Base-by-base conservation (phyloP, 2,888 invertebrate species). In the Myopa tessellatipennis region DNA sequence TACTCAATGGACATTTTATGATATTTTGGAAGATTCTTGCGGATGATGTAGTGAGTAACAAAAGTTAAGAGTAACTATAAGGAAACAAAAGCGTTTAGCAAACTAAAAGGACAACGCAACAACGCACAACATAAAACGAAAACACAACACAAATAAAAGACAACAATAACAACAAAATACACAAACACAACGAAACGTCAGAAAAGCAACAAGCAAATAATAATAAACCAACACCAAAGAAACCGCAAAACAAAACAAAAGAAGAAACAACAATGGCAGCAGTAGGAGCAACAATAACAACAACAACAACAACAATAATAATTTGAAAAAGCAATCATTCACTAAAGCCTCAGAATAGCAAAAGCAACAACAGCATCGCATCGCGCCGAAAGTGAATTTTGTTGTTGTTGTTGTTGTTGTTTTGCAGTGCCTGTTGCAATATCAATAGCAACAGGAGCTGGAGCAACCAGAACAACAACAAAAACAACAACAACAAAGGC, bases 351-450 rank as follows among this genome's bases (percentile, higher is more conserved):
- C 45, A 26, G 34, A 55, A 14, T 52, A 52, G n/a, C 61, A 40
- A n/a, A 61, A 61, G 10, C 65, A 50, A 63, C 45, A 74, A 26
- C 72, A 77, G 55, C 74, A 76, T 65, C 73, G 26, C 75, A 68
- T 72, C 68, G 70, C 75, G 78, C 76, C 70, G 63, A 77, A 76
- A 77, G 79, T 77, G 76, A 74, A 75, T 55, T 74, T 61, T 40
- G 72, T 52, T 78, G 70, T 45, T 75, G 77, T 79, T 79, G 68
- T 74, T 79, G 78, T 78, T 78, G 78, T 77, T 78, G 77, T 77
- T 80, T 61, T 81, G 80, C 78, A 65, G 73, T 77, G 68, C 77
- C 78, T 79, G 67, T 76, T 68, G 78, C 78, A 77, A 80, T 78
- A 80, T 81, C 80, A 80, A 65, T 80, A 45, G 6, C 45, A 45